Evolutionary conservation across 2,113 vertebrate genomes (phyloP).

Genomic region (Mormyrus iriodes): DNA sequence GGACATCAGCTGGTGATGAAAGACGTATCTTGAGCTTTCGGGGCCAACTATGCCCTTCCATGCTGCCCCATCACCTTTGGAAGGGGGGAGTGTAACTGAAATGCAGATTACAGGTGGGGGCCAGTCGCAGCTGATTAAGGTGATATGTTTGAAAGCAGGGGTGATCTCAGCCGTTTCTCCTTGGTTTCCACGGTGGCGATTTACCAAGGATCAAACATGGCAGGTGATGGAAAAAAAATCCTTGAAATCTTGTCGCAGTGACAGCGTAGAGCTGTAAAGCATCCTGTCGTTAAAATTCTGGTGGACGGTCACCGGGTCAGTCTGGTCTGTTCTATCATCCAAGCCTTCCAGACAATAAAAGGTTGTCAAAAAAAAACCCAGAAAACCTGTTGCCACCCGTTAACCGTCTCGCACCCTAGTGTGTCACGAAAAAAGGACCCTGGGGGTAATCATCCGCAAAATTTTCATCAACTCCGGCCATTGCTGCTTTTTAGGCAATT

Average conservation of each 20-base stretch:
- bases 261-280: not conserved
- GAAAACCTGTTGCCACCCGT: not conserved
- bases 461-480: slow-evolving; percentile 49
- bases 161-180: not conserved
- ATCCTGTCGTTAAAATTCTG: not conserved
- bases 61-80: not conserved
- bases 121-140: not conserved
- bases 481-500: slow-evolving; percentile 46
- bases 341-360: not conserved
- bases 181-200: not conserved
- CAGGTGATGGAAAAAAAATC: not conserved
- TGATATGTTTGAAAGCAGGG: not conserved
- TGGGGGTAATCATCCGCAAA: slow-evolving; percentile 55
- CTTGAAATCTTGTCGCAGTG: not conserved
- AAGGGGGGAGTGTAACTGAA: not conserved
- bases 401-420: not conserved
- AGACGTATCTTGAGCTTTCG: not conserved
- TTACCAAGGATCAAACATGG: not conserved
- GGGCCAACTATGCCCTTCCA: not conserved
- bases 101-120: not conserved
- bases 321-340: not conserved
- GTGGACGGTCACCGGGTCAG: not conserved
- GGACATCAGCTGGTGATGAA: not conserved
- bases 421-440: slow-evolving; percentile 20
- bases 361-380: not conserved